A percentile compares a stretch with the other conserved stretches of the same genome.
Evolutionary conservation across 2,797 vertebrate species (phyloP).

Genomic region (Buphagus erythrorhynchus): DNA sequence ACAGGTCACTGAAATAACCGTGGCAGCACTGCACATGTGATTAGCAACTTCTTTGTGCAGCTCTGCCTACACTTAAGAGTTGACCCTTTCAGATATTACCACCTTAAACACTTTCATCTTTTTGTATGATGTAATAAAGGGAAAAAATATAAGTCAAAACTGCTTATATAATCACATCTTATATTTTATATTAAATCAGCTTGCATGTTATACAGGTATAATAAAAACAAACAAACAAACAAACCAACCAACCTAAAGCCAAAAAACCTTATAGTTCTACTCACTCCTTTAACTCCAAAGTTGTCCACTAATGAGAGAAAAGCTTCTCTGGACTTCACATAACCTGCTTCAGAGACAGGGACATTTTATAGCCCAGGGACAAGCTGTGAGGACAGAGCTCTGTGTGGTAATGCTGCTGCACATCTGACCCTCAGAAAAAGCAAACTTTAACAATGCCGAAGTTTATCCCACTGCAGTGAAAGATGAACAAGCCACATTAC

Average conservation of each 20-base stretch:
- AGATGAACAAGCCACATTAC: fast-evolving
- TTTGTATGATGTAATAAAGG: not conserved
- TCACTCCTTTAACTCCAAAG: not conserved
- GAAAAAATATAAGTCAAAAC: not conserved
- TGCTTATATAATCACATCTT: not conserved
- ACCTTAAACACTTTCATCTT: not conserved
- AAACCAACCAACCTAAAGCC: not conserved
- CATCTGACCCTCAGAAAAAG: not conserved
- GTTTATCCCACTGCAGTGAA: not conserved
- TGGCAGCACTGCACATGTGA: not conserved
- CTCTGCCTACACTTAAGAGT: not conserved
- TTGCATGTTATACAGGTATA: not conserved
- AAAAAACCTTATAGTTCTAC: not conserved
- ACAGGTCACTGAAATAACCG: not conserved
- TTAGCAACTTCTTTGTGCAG: not conserved
- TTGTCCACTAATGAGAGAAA: not conserved
- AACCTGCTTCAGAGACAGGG: not conserved
- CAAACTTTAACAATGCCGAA: not conserved
- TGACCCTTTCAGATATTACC: not conserved
- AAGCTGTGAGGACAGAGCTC: not conserved
- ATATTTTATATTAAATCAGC: not conserved
- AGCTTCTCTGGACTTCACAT: not conserved
- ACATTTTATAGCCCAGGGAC: not conserved
- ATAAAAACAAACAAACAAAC: not conserved
- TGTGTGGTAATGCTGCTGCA: not conserved